Conservation (phyloP, 2,888 invertebrate species). For the Nymphalis urticae region DNA sequence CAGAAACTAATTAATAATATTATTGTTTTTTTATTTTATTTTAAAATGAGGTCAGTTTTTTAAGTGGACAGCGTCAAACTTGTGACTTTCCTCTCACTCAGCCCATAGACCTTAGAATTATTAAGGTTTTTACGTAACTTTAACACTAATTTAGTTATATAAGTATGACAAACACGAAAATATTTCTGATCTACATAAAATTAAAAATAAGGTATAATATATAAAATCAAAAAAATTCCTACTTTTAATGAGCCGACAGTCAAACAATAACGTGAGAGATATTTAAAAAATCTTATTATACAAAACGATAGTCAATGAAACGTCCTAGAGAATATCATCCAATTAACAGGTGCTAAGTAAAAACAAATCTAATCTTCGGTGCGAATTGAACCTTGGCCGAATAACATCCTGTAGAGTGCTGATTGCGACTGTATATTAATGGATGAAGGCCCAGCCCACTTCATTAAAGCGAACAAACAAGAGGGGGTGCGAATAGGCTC, state of each 20-base stretch:
- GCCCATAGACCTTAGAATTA: no score
- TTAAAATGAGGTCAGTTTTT: no score
- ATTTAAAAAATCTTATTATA: not conserved
- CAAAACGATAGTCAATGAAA: slow-evolving; percentile 2
- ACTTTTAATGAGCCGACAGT: not conserved
- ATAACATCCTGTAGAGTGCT: slow-evolving; percentile 34
- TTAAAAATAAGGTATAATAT: no score
- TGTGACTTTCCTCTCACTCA: no score
- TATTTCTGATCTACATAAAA: no score
- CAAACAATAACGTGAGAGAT: not conserved
- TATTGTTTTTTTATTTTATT: no score
- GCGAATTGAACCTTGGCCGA: slow-evolving; percentile 25
- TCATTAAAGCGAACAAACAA: slow-evolving; percentile 77
- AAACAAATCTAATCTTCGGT: slow-evolving; percentile 33
- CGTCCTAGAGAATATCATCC: slow-evolving; percentile 9
- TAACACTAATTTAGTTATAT: no score
- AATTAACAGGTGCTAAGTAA: slow-evolving; percentile 27
- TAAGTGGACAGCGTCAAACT: no score
- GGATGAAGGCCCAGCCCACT: slow-evolving; percentile 65
- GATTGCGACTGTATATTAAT: slow-evolving; percentile 67
- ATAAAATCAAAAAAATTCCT: no score
- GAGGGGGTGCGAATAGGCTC: slow-evolving; percentile 53
- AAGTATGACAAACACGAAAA: no score
- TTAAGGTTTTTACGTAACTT: no score
- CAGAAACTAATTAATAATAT: no score